Evolutionary conservation across 2,888 invertebrate species (phyloP), one percentile per base, ranked within the genome.

Genomic region (Achlya flavicornis): DNA sequence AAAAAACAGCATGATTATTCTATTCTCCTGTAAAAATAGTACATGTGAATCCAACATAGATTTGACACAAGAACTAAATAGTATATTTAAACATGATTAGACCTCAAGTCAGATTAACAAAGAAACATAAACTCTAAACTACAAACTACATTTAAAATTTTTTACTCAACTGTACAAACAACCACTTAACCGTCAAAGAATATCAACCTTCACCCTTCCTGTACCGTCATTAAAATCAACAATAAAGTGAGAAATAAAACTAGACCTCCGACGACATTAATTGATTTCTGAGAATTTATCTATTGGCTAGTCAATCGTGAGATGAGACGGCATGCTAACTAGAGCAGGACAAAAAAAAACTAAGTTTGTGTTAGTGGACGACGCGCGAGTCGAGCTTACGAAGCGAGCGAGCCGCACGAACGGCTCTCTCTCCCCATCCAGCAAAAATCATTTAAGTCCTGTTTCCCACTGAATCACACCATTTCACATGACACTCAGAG

Each of bases 141-240:
- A 60, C 41, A 43, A 60, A 60, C 60, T 60, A 60, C 19, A n/a
- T 60, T 57, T 19, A 62, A 41, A 57, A 19, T 62, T 62, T 35
- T 62, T 57, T 62, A 41, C 19, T 35, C 53, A 35, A 38, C 62
- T 62, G 62, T 62, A 62, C 62, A 62, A 62, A 57, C 57, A 62
- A 62, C 41, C 57, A 10, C 53, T 53, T 61, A 41, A 26, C 16
- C 43, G 12, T 38, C 32, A n/a, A 16, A n/a, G 48, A 61, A 48
- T 32, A 61, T 46, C 43, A 60, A 41, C 60, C 60, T 12, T 43
- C 60, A 60, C 60, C 60, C 43, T n/a, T n/a, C 26, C 60, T 60
- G 8, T 60, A 60, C n/a, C 60, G 41, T 41, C 60, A 43, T 60
- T 19, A 33, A 46, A 12, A 32, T 46, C 61, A 48, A 43, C 61